phyloP scores from a whole-genome alignment of 1,140 invertebrate species.

The Epicauta chinensis region DNA sequence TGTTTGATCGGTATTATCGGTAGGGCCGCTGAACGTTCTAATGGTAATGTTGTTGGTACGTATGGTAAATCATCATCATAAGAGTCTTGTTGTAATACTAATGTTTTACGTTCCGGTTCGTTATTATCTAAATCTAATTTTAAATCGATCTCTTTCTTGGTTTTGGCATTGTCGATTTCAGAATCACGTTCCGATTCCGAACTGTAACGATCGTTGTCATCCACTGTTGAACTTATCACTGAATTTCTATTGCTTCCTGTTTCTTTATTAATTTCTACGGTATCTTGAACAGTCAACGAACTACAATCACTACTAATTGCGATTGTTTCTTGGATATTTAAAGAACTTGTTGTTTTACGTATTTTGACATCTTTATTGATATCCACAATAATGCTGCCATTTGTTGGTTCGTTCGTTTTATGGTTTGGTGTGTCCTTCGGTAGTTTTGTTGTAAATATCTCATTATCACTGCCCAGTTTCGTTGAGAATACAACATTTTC shows the following conservation, averaged over 20 bases:
- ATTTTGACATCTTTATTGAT: constrained; percentile 2
- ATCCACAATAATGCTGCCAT: not conserved
- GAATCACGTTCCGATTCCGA: constrained; percentile 72
- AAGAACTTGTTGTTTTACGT: constrained; percentile 3
- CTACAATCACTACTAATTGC: not conserved
- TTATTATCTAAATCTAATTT: constrained; percentile 41
- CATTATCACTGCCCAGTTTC: constrained; percentile 36
- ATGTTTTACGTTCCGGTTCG: constrained; percentile 63
- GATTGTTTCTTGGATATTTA: not conserved
- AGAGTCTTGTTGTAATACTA: constrained; percentile 73
- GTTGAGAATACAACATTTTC: constrained; percentile 40
- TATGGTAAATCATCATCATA: constrained; percentile 84
- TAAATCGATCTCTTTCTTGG: constrained; percentile 40
- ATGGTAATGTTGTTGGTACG: constrained; percentile 75
- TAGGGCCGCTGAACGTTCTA: constrained; percentile 72
- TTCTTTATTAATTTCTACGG: not conserved
- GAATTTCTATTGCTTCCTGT: constrained; percentile 3
- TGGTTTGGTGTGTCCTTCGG: constrained; percentile 28
- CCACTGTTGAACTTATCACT: constrained; percentile 22
- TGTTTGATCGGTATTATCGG: constrained; percentile 75
- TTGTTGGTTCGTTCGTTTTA: constrained; percentile 4
- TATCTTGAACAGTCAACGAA: not conserved
- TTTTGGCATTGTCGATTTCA: constrained; percentile 52
- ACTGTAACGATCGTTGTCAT: constrained; percentile 56
- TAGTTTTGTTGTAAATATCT: constrained; percentile 38